These are phyloP conservation scores for Chaenogobius annularis DNA, from an alignment of 2,113 vertebrate genomes.

Conservation along the genomic window DNA sequence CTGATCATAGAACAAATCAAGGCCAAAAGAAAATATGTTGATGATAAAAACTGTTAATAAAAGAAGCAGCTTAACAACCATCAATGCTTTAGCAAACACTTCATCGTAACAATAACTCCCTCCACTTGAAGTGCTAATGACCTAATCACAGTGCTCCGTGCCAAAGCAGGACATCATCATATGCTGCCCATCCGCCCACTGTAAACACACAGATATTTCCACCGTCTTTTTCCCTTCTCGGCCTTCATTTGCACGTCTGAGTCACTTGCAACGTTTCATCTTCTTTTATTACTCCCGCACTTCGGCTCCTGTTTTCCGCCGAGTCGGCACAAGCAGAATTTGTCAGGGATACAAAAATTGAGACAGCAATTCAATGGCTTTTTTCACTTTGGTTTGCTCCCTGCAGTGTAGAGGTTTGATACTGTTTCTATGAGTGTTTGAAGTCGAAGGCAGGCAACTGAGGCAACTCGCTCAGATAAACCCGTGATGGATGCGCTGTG, in stretches of 20 bases:
- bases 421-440: constrained; percentile 43
- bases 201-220: constrained; percentile 59
- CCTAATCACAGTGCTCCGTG: constrained; percentile 19
- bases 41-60: neutral
- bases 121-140: constrained; percentile 36
- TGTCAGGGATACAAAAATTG: constrained; percentile 53
- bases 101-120: constrained; percentile 23
- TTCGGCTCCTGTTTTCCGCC: constrained; percentile 49
- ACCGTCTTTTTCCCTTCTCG: constrained; percentile 17
- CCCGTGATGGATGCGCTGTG: constrained; percentile 58
- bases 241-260: constrained; percentile 38
- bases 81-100: constrained; percentile 19
- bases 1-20: neutral
- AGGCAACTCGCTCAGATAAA: constrained; percentile 28
- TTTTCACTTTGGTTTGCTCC: constrained; percentile 47
- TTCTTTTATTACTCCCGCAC: constrained; percentile 33
- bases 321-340: constrained; percentile 47
- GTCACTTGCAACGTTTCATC: constrained; percentile 47
- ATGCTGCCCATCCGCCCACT: constrained; percentile 51
- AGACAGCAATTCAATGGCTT: constrained; percentile 42
- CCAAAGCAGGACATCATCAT: constrained; percentile 42
- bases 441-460: constrained; percentile 49
- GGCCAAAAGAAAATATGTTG: neutral
- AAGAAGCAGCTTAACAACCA: constrained; percentile 14
- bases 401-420: constrained; percentile 49